Percentiles rank a stretch among this genome's conserved stretches.
Conservation (phyloP, 2,888 invertebrate species). For the Idaea straminata region DNA sequence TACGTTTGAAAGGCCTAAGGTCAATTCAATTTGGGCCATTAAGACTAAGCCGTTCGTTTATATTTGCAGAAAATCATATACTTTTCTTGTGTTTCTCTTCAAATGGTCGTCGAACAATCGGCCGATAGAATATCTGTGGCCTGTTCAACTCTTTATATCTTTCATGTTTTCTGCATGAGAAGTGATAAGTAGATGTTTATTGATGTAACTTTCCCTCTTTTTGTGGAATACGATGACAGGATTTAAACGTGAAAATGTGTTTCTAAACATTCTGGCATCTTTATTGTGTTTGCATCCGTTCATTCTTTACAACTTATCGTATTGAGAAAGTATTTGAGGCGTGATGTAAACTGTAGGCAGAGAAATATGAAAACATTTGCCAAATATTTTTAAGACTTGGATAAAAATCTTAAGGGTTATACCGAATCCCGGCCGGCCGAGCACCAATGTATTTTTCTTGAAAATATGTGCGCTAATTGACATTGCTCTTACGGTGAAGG, state of each 20-base stretch:
- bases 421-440: no score
- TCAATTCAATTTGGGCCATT: no score
- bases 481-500: no score
- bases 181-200: constrained; percentile 29
- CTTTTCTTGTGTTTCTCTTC: no score
- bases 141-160: constrained; percentile 1
- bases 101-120: neutral
- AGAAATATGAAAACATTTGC: neutral
- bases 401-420: no score
- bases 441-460: no score
- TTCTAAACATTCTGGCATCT: constrained; percentile 22
- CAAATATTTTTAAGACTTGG: neutral
- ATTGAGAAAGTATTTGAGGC: neutral
- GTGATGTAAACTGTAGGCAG: neutral
- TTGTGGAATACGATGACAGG: neutral
- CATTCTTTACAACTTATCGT: neutral
- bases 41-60: no score
- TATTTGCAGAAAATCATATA: no score
- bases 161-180: constrained; percentile 31
- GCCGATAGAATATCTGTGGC: neutral
- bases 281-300: constrained; percentile 8
- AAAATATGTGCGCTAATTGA: no score
- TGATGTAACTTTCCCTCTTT: constrained; percentile 18
- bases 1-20: no score
- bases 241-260: constrained; percentile 4